A percentile compares a stretch with the other conserved stretches of the same genome.
phyloP scores from a whole-genome alignment of 2,113 vertebrate genomes.

The Terrapene triunguis region DNA sequence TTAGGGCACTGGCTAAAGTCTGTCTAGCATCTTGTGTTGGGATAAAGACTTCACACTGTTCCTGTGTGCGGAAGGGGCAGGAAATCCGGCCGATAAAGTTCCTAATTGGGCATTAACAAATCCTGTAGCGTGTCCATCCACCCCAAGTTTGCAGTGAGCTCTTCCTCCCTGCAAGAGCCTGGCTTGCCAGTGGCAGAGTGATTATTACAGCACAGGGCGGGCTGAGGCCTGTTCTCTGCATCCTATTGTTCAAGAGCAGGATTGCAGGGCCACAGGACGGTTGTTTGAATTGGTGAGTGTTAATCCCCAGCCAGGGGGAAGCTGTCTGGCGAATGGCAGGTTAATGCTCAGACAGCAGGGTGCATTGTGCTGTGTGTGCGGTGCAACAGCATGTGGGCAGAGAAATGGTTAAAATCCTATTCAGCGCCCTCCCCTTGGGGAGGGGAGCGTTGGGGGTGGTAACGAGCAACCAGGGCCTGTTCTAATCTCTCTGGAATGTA shows the following conservation, averaged over 20 bases:
- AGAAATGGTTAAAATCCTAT: constrained; percentile 79
- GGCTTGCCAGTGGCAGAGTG: not conserved
- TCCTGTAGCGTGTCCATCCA: not conserved
- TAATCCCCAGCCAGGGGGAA: constrained; percentile 63
- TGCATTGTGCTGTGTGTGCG: constrained; percentile 58
- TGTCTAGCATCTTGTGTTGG: not conserved
- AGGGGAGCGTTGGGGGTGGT: constrained; percentile 38
- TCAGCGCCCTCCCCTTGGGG: constrained; percentile 23
- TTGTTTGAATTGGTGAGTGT: constrained; percentile 60
- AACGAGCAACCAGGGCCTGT: constrained; percentile 70
- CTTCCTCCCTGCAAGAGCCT: not conserved
- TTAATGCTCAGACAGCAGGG: constrained; percentile 72
- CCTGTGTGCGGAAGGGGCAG: fast-evolving
- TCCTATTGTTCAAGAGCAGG: constrained; percentile 48
- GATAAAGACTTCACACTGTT: not conserved
- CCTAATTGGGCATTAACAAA: not conserved
- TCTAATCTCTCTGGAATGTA: constrained; percentile 86
- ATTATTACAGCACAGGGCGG: not conserved
- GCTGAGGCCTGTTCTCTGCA: not conserved
- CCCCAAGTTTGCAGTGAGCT: not conserved
- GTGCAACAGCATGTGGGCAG: constrained; percentile 48
- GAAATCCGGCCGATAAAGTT: constrained; percentile 3
- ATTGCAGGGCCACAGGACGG: constrained; percentile 8
- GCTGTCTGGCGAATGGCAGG: constrained; percentile 70
- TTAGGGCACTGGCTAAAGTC: not conserved